Evolutionary conservation across 2,888 invertebrate species (phyloP).

Genomic region (Hypselothyrea guttata): DNA sequence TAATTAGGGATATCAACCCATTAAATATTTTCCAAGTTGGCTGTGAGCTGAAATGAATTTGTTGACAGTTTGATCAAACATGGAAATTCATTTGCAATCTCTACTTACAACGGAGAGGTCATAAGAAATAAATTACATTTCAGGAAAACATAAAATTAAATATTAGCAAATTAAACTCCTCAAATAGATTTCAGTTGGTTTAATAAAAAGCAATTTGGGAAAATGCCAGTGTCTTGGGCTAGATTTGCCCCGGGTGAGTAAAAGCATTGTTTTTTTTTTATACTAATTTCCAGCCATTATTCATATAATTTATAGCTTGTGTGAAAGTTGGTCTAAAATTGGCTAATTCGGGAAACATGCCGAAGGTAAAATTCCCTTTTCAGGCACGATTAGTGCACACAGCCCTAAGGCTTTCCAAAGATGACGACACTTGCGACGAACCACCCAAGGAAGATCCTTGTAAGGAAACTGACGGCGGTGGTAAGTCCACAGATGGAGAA

Average conservation of each 20-base stretch:
- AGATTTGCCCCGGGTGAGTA: slow-evolving; percentile 51
- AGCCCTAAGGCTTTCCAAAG: not conserved
- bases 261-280: not conserved
- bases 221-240: slow-evolving; percentile 46
- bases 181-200: not conserved
- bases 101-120: not conserved
- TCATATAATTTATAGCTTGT: too few species aligned
- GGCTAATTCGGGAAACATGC: too few species aligned
- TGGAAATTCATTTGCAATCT: slow-evolving; percentile 18
- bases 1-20: too few species aligned
- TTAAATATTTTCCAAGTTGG: too few species aligned
- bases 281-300: not conserved
- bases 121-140: not conserved
- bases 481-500: not conserved
- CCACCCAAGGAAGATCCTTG: not conserved
- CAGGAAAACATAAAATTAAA: too few species aligned
- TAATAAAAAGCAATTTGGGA: not conserved
- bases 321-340: too few species aligned
- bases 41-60: slow-evolving; percentile 9
- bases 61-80: slow-evolving; percentile 8
- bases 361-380: too few species aligned
- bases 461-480: not conserved
- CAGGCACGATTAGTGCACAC: too few species aligned
- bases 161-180: not conserved
- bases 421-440: not conserved